Percentiles rank a stretch among this genome's conserved stretches.
Evolutionary conservation across 2,888 invertebrate genomes (phyloP).

Genomic region (Anorthoa munda): DNA sequence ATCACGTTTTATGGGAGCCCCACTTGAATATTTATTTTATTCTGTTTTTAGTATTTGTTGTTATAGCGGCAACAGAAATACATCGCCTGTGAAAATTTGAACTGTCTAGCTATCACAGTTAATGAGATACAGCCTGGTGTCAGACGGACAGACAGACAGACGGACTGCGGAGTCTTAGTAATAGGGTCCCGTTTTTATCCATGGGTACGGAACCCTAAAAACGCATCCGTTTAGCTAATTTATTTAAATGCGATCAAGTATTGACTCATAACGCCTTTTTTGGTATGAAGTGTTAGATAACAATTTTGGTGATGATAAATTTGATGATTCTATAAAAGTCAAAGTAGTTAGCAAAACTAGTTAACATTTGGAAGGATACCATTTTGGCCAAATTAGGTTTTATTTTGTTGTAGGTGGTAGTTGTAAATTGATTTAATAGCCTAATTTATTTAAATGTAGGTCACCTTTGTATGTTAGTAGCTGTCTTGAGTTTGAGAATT

Average conservation of each 20-base stretch:
- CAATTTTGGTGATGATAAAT: background rate
- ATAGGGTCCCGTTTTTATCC: too few relatives aligned
- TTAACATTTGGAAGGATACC: conserved; percentile 21
- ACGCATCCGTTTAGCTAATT: conserved; percentile 15
- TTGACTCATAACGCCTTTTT: conserved; percentile 13
- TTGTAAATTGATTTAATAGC: background rate
- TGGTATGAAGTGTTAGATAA: conserved; percentile 21
- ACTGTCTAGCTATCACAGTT: too few relatives aligned
- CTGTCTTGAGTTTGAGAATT: background rate
- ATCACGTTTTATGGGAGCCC: too few relatives aligned
- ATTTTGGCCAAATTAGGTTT: background rate
- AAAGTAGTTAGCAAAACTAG: conserved; percentile 6
- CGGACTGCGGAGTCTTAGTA: too few relatives aligned
- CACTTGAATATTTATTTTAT: too few relatives aligned
- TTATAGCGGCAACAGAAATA: too few relatives aligned
- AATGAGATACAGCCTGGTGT: too few relatives aligned
- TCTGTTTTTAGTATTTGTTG: too few relatives aligned
- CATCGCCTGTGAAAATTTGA: too few relatives aligned
- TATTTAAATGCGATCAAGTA: conserved; percentile 21
- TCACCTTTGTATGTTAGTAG: background rate
- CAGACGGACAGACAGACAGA: too few relatives aligned
- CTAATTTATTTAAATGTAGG: conserved; percentile 5
- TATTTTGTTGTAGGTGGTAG: background rate
- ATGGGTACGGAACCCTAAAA: too few relatives aligned
- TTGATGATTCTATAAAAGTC: background rate